These are phyloP conservation scores for Elaphurus davidianus DNA, from an alignment of 2,113 vertebrate genomes.

Conservation along the genomic window DNA sequence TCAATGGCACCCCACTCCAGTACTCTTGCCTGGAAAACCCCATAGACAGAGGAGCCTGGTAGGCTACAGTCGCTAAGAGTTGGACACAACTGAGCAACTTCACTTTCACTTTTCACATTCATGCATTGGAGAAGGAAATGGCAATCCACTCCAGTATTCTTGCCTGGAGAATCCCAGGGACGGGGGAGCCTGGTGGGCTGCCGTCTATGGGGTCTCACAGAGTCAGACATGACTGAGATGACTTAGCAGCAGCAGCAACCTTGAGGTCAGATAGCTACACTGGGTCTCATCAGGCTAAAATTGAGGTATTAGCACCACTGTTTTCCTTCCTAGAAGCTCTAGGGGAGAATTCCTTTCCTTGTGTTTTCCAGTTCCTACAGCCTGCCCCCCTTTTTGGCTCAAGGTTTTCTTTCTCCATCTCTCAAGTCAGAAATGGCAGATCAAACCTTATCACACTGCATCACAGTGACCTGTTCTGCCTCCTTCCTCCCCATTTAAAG, in stretches of 20 bases:
- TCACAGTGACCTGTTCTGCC: neutral
- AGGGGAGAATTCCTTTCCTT: neutral
- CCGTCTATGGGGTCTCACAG: accelerated
- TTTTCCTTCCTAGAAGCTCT: neutral
- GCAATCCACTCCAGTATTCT: neutral
- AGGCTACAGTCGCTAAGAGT: too few species aligned
- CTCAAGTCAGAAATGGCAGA: neutral
- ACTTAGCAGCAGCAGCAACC: neutral
- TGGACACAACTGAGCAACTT: too few species aligned
- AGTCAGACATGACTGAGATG: neutral
- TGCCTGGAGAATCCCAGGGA: neutral
- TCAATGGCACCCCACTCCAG: neutral
- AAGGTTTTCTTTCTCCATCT: neutral
- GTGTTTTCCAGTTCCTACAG: neutral
- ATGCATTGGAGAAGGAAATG: too few species aligned
- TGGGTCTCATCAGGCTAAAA: neutral
- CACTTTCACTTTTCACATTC: too few species aligned
- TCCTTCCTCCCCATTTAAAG: neutral
- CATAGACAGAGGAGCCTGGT: too few species aligned
- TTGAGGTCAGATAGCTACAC: neutral
- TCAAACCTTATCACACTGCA: too few species aligned
- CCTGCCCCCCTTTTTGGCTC: neutral
- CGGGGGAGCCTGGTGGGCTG: neutral
- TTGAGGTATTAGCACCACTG: neutral
- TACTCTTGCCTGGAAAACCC: too few species aligned